These are phyloP conservation scores for Camponotus fellah DNA, from an alignment of 2,888 invertebrate genomes.

Conservation along the genomic window DNA sequence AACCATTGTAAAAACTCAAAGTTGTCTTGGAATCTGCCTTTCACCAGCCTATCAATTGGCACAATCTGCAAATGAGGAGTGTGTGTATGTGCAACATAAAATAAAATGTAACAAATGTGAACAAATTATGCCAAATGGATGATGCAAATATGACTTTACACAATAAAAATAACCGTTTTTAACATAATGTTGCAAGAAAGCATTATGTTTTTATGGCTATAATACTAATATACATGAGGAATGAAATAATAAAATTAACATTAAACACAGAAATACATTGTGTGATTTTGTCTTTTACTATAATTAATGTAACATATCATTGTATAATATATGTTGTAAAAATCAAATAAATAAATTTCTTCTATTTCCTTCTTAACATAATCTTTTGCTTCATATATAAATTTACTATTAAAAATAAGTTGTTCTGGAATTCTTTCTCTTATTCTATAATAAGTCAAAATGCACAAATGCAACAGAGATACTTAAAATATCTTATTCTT, in stretches of 20 bases:
- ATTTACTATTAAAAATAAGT: constrained; percentile 68
- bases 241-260: not conserved
- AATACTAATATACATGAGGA: not conserved
- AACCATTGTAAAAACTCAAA: constrained; percentile 99
- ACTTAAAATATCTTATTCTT: not conserved
- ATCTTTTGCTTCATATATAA: constrained; percentile 56
- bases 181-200: constrained; percentile 1
- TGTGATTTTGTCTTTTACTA: not conserved
- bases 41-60: constrained; percentile 97
- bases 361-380: constrained; percentile 26
- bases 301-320: not conserved
- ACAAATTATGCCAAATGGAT: constrained; percentile 9
- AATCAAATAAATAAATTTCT: constrained; percentile 40
- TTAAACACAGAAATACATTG: not conserved
- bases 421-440: constrained; percentile 51
- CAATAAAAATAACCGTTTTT: constrained; percentile 11
- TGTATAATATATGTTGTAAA: not conserved
- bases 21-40: constrained; percentile 99
- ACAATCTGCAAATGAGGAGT: constrained; percentile 91
- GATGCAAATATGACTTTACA: not conserved
- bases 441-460: constrained; percentile 54
- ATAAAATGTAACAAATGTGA: constrained; percentile 61
- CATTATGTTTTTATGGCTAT: not conserved
- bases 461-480: not conserved
- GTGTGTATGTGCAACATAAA: constrained; percentile 72